Evolutionary conservation across 2,113 vertebrate genomes (phyloP).

Genomic region (Takifugu bimaculatus): DNA sequence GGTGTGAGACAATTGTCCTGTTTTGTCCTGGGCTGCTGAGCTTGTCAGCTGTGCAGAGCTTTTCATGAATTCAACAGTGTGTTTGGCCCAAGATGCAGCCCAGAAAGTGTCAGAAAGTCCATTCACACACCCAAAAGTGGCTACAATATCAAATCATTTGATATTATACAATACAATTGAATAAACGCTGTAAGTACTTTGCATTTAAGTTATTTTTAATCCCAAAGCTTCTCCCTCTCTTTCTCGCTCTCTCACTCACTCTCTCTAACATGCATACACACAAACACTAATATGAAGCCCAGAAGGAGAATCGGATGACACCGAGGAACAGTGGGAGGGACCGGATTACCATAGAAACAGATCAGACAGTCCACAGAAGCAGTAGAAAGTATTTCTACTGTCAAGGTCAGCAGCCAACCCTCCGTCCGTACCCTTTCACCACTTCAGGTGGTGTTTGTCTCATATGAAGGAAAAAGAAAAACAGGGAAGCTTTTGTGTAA

Average conservation of each 20-base stretch:
- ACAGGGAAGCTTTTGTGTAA: background rate
- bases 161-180: too few species aligned
- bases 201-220: too few species aligned
- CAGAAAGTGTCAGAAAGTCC: too few species aligned
- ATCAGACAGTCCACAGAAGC: constrained; percentile 35
- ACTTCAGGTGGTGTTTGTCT: background rate
- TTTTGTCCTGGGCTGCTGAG: too few species aligned
- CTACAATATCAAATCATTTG: too few species aligned
- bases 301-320: constrained; percentile 57
- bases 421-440: background rate
- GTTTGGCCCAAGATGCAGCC: too few species aligned
- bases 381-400: constrained; percentile 21
- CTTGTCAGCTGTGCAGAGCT: too few species aligned
- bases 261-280: constrained; percentile 15
- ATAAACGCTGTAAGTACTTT: too few species aligned
- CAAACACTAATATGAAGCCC: constrained; percentile 28
- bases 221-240: background rate
- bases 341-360: constrained; percentile 59
- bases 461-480: background rate
- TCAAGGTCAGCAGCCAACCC: constrained; percentile 23
- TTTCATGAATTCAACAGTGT: too few species aligned
- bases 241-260: background rate
- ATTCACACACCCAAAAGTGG: too few species aligned
- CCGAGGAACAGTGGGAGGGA: constrained; percentile 56
- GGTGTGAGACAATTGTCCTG: too few species aligned